A percentile compares a stretch with the other conserved stretches of the same genome.
These are phyloP conservation scores for Xerus inauris DNA, from an alignment of 2,113 vertebrate species.

Conservation along the genomic window DNA sequence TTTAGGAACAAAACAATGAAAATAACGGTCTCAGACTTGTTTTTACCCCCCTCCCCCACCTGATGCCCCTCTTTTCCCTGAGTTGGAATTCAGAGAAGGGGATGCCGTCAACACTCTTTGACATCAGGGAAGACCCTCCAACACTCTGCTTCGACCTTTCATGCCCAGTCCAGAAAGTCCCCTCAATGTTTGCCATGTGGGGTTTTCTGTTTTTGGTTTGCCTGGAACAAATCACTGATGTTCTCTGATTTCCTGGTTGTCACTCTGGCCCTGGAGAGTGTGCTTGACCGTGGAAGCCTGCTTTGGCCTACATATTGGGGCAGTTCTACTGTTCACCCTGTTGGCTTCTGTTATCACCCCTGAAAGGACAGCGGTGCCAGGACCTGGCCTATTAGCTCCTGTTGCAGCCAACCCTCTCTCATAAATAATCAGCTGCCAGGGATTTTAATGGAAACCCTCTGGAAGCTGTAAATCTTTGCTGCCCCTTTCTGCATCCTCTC, in stretches of 20 bases:
- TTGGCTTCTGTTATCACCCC: slow-evolving; percentile 68
- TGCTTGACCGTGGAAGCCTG: neutral
- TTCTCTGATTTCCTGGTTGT: neutral
- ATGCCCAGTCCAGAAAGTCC: neutral
- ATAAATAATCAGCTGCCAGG: slow-evolving; percentile 84
- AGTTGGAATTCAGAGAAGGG: neutral
- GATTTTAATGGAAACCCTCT: slow-evolving; percentile 83
- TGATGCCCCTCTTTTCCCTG: no score
- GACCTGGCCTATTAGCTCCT: slow-evolving; percentile 77
- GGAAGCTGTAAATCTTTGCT: slow-evolving; percentile 84
- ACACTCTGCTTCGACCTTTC: neutral
- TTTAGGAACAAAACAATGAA: slow-evolving; percentile 21
- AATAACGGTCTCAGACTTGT: neutral
- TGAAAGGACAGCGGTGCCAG: slow-evolving; percentile 72
- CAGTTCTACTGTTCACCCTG: neutral
- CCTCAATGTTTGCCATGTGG: neutral
- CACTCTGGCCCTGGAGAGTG: neutral
- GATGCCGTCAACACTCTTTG: neutral
- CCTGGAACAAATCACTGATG: neutral
- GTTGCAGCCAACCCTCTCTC: slow-evolving; percentile 67
- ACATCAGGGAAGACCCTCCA: neutral
- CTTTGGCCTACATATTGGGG: neutral
- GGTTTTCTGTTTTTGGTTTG: slow-evolving; percentile 35
- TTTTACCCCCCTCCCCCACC: neutral
- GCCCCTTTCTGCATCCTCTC: slow-evolving; percentile 74